phyloP scores from a whole-genome alignment of 2,797 vertebrate species.

The Telmatherina bonti region DNA sequence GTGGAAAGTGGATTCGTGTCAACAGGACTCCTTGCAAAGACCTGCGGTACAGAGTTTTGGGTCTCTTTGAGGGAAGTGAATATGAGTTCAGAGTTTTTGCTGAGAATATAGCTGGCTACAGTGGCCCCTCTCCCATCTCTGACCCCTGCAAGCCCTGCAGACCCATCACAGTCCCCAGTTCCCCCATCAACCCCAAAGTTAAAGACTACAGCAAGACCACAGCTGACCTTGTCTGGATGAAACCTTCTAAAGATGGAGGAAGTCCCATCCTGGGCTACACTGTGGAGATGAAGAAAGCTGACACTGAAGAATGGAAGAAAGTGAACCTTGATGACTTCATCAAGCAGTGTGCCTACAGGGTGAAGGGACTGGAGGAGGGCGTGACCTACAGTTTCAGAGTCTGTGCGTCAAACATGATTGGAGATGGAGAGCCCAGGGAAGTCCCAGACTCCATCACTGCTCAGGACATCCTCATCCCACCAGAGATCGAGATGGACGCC shows the following conservation, averaged over 20 bases:
- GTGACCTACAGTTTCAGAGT: slow-evolving; percentile 95
- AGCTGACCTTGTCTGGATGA: slow-evolving; percentile 96
- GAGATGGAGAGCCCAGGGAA: slow-evolving; percentile 95
- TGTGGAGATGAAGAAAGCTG: slow-evolving; percentile 93
- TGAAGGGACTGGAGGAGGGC: slow-evolving; percentile 92
- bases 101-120: slow-evolving; percentile 95
- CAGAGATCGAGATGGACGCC: slow-evolving; percentile 94
- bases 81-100: slow-evolving; percentile 99
- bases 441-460: slow-evolving; percentile 92
- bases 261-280: slow-evolving; percentile 96
- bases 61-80: slow-evolving; percentile 95
- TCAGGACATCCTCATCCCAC: slow-evolving; percentile 96
- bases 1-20: slow-evolving; percentile 98
- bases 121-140: slow-evolving; percentile 93
- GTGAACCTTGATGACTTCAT: slow-evolving; percentile 95
- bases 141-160: slow-evolving; percentile 94
- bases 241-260: slow-evolving; percentile 94
- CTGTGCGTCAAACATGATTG: slow-evolving; percentile 93
- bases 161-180: slow-evolving; percentile 91
- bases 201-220: slow-evolving; percentile 95
- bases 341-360: slow-evolving; percentile 91
- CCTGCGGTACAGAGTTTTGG: slow-evolving; percentile 91
- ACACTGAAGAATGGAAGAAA: slow-evolving; percentile 90
- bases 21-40: slow-evolving; percentile 94
- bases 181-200: slow-evolving; percentile 95